These are phyloP conservation scores for Florisuga fusca DNA, from an alignment of 2,797 vertebrate genomes.

Conservation along the genomic window DNA sequence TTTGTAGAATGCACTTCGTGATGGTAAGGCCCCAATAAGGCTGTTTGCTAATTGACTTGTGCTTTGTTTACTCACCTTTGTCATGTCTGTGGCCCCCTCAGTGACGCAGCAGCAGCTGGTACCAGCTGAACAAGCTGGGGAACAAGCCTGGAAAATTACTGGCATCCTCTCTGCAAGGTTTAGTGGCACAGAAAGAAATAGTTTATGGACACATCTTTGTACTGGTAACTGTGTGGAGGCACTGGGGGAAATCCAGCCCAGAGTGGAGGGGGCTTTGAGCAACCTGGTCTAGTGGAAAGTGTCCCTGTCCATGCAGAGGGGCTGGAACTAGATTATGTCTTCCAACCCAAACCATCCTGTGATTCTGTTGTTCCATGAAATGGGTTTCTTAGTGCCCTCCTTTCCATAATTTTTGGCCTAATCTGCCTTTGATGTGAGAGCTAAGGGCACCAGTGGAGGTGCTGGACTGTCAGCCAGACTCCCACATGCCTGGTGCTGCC, in stretches of 20 bases:
- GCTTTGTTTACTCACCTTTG: constrained; percentile 1
- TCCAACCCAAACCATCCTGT: too few species aligned
- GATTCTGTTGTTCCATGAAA: neutral
- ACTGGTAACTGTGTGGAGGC: neutral
- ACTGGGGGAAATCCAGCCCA: neutral
- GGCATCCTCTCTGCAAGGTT: neutral
- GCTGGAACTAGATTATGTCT: too few species aligned
- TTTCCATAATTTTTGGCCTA: neutral
- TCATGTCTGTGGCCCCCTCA: neutral
- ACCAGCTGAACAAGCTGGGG: neutral
- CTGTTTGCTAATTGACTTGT: neutral
- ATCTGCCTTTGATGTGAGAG: neutral
- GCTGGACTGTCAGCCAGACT: neutral
- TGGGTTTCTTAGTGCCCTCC: neutral
- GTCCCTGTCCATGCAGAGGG: too few species aligned
- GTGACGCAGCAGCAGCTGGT: neutral
- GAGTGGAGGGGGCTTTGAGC: too few species aligned
- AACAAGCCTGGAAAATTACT: constrained; percentile 62
- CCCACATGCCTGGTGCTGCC: neutral
- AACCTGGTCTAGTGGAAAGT: too few species aligned
- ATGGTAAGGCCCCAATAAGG: constrained; percentile 2
- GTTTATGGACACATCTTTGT: neutral
- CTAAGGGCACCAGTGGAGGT: neutral
- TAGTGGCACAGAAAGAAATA: neutral
- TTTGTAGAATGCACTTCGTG: neutral